Conservation (phyloP, 2,113 vertebrate species). For the Hystrix brachyura region DNA sequence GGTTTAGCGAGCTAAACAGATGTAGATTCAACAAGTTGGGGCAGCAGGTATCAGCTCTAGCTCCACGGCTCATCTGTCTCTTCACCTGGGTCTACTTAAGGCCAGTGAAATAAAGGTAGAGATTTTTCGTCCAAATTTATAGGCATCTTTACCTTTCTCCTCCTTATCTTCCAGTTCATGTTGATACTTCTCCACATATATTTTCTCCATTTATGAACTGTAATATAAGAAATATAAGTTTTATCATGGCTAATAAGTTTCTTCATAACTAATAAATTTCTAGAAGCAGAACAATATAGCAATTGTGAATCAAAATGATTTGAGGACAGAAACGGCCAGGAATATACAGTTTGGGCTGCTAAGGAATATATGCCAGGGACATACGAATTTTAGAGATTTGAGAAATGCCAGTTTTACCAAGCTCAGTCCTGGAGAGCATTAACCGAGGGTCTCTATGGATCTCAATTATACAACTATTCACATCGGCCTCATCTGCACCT, state of each 20-base stretch:
- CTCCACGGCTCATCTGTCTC: not conserved
- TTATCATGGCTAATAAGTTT: not conserved
- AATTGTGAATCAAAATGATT: not conserved
- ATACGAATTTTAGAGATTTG: not conserved
- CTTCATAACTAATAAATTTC: constrained; percentile 11
- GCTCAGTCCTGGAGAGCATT: not conserved
- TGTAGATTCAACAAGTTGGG: not conserved
- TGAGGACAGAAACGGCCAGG: not conserved
- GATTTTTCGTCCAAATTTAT: not conserved
- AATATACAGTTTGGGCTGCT: not conserved
- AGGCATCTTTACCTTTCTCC: not conserved
- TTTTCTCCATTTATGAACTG: not conserved
- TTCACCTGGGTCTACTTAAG: not conserved
- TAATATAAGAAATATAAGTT: constrained; percentile 44
- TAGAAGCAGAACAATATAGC: constrained; percentile 23
- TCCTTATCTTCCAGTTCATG: not conserved
- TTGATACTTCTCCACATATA: not conserved
- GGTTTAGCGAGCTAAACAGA: not conserved
- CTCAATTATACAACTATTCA: not conserved
- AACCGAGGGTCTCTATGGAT: not conserved
- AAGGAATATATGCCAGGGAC: not conserved
- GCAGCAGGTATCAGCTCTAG: not conserved
- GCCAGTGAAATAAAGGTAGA: not conserved
- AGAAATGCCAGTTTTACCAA: not conserved
- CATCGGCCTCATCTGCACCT: not conserved